Conservation (phyloP, 2,888 invertebrate species). For the Cataglyphis altisquamis region DNA sequence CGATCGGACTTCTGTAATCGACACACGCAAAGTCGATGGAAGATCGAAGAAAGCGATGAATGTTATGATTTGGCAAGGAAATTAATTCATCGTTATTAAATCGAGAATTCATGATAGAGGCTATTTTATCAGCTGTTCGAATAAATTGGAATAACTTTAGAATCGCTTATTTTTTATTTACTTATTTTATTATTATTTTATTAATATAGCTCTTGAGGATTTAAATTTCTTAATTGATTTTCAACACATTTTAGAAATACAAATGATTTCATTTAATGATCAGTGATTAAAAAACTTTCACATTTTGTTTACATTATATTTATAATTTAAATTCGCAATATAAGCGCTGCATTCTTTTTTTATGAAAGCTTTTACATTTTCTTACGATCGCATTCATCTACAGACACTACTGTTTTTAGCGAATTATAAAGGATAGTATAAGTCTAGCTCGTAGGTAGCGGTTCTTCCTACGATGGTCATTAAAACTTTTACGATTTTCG, state of each 20-base stretch:
- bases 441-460: not conserved
- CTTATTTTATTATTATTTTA: not conserved
- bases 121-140: not conserved
- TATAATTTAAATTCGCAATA: not conserved
- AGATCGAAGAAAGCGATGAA: not conserved
- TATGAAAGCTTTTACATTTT: not conserved
- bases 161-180: not conserved
- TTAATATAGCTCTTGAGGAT: not conserved
- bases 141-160: not conserved
- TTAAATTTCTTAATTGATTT: not conserved
- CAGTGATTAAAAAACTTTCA: not conserved
- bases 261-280: constrained; percentile 2
- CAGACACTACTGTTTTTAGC: not conserved
- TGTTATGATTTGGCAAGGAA: not conserved
- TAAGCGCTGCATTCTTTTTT: not conserved
- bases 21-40: not conserved
- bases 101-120: not conserved
- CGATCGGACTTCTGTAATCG: constrained; percentile 28
- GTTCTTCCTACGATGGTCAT: constrained; percentile 14
- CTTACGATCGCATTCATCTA: not conserved
- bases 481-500: constrained; percentile 27
- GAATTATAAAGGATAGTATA: not conserved
- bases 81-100: not conserved
- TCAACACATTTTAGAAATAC: not conserved
- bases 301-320: not conserved